These are phyloP conservation scores for Syngnathoides biaculeatus DNA, from an alignment of 2,113 vertebrate species.

Conservation along the genomic window DNA sequence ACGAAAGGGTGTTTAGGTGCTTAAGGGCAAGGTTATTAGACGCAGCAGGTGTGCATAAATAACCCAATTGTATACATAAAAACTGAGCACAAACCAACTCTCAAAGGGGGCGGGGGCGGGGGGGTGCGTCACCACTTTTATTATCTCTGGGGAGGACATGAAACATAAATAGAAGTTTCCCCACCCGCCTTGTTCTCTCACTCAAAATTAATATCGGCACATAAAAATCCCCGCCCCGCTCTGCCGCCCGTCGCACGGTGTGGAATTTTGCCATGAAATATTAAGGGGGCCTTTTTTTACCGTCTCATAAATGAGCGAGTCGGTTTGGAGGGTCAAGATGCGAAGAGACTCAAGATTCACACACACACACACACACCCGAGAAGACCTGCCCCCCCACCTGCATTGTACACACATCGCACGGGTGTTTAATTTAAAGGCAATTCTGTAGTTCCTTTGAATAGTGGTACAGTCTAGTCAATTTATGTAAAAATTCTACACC, in stretches of 20 bases:
- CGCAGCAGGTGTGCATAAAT: background rate
- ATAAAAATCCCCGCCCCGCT: constrained; percentile 4
- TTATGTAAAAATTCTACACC: too few species aligned
- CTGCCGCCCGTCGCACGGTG: background rate
- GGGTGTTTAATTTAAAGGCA: too few species aligned
- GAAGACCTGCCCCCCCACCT: too few species aligned
- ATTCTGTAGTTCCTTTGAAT: too few species aligned
- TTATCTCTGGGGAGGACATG: constrained; percentile 3
- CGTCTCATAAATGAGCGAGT: constrained; percentile 39
- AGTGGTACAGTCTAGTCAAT: too few species aligned
- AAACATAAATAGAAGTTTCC: background rate
- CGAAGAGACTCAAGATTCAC: constrained; percentile 30
- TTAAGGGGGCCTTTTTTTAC: constrained; percentile 44
- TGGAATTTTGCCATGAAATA: constrained; percentile 43
- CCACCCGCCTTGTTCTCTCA: background rate
- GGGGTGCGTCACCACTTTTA: background rate
- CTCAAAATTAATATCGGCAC: constrained; percentile 18
- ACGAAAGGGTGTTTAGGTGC: background rate
- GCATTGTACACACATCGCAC: too few species aligned
- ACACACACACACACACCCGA: background rate
- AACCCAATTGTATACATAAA: background rate
- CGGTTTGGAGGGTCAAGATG: constrained; percentile 39
- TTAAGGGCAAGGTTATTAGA: too few species aligned
- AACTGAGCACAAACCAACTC: background rate
- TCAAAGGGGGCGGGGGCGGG: background rate